phyloP scores from a whole-genome alignment of 1,140 invertebrate genomes.

The Caenorhabditis tropicalis region DNA sequence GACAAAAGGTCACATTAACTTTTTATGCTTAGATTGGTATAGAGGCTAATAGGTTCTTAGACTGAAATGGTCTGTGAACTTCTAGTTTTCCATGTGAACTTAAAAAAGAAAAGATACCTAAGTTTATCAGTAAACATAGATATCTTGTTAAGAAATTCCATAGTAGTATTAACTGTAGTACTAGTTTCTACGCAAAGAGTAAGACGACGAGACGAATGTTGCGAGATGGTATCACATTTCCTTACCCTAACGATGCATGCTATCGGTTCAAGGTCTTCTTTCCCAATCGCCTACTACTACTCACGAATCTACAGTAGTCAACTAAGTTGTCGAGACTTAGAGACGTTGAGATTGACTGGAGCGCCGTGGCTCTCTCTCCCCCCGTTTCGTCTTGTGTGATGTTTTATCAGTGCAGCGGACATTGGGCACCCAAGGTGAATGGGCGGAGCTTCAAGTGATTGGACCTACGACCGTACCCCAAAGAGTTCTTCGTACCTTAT shows the following conservation, averaged over 20 bases:
- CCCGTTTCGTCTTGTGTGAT: neutral
- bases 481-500: neutral
- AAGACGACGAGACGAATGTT: slow-evolving; percentile 12
- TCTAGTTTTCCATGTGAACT: neutral
- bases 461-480: neutral
- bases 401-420: slow-evolving; percentile 39
- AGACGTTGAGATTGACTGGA: neutral
- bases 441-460: slow-evolving; percentile 1
- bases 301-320: slow-evolving; percentile 10
- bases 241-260: slow-evolving; percentile 39
- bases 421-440: slow-evolving; percentile 3
- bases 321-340: neutral
- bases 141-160: neutral
- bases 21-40: neutral
- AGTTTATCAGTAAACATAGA: neutral
- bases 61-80: too few species aligned
- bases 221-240: slow-evolving; percentile 44
- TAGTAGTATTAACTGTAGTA: neutral
- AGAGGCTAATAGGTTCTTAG: too few species aligned
- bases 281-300: neutral
- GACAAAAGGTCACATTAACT: slow-evolving; percentile 25
- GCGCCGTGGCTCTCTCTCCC: slow-evolving; percentile 5
- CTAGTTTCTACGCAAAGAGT: neutral
- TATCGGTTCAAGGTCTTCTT: slow-evolving; percentile 36
- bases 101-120: too few species aligned